phyloP scores from a whole-genome alignment of 2,113 vertebrate species.

The Hystrix brachyura region DNA sequence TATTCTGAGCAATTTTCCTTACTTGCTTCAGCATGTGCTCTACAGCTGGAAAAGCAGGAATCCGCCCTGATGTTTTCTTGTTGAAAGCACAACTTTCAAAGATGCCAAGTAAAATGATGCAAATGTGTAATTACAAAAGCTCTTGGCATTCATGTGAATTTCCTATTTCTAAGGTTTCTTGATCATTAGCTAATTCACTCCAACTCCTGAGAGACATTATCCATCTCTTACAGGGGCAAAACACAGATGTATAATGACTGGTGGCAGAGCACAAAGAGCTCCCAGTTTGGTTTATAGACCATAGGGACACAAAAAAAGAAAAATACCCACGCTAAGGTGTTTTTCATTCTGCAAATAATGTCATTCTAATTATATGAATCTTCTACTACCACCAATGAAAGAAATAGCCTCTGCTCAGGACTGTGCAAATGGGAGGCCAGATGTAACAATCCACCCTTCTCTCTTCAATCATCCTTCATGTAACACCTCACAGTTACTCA shows the following conservation, averaged over 20 bases:
- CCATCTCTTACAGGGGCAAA: conserved; percentile 58
- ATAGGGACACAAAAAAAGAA: background rate
- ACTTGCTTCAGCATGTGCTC: background rate
- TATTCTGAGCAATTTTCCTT: background rate
- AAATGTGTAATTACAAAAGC: conserved; percentile 58
- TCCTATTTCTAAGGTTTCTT: conserved; percentile 64
- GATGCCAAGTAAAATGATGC: conserved; percentile 50
- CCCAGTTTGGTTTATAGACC: conserved; percentile 58
- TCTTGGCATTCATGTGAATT: conserved; percentile 30
- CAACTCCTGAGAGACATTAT: conserved; percentile 64
- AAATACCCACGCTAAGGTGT: conserved; percentile 38
- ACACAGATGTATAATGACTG: conserved; percentile 52
- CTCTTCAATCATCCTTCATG: background rate
- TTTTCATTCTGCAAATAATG: conserved; percentile 45
- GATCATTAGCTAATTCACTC: conserved; percentile 76
- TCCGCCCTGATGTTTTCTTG: background rate
- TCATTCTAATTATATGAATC: background rate
- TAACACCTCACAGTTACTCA: background rate
- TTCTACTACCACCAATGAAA: background rate
- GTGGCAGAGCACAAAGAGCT: conserved; percentile 58
- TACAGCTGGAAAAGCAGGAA: conserved; percentile 5
- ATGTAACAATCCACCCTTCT: background rate
- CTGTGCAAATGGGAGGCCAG: background rate
- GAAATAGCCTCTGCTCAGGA: background rate
- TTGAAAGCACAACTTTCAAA: conserved; percentile 32